phyloP scores from a whole-genome alignment of 1,140 invertebrate species.

The Monomorium pharaonis region DNA sequence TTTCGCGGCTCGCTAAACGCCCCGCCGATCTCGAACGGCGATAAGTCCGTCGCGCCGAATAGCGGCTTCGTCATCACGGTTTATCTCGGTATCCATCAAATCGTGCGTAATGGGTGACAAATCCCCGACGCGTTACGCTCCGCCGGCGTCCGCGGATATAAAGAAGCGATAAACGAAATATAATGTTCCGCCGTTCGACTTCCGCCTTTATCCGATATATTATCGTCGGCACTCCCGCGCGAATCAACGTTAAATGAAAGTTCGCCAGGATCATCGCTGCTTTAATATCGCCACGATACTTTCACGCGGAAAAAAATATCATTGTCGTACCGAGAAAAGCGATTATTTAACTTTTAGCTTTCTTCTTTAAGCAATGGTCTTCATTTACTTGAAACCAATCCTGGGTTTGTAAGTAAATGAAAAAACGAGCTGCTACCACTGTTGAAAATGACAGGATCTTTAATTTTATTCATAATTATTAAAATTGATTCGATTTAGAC shows the following conservation, averaged over 20 bases:
- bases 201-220: not conserved
- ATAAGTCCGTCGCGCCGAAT: slow-evolving; percentile 15
- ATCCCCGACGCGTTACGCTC: not conserved
- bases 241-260: not conserved
- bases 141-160: not conserved
- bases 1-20: slow-evolving; percentile 24
- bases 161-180: slow-evolving; percentile 32
- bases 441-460: too few species aligned
- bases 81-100: slow-evolving; percentile 41
- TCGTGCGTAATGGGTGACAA: slow-evolving; percentile 35
- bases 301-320: too few species aligned
- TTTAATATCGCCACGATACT: not conserved
- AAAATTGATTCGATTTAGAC: too few species aligned
- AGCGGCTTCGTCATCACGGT: slow-evolving; percentile 36
- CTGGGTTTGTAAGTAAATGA: too few species aligned
- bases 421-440: too few species aligned
- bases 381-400: too few species aligned
- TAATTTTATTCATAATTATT: too few species aligned
- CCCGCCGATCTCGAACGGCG: slow-evolving; percentile 9
- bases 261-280: not conserved
- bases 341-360: too few species aligned
- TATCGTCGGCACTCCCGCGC: not conserved
- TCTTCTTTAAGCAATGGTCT: too few species aligned
- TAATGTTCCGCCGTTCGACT: not conserved
- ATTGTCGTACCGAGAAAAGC: too few species aligned